Conservation (phyloP, 2,888 invertebrate genomes). For the Patella depressa region DNA sequence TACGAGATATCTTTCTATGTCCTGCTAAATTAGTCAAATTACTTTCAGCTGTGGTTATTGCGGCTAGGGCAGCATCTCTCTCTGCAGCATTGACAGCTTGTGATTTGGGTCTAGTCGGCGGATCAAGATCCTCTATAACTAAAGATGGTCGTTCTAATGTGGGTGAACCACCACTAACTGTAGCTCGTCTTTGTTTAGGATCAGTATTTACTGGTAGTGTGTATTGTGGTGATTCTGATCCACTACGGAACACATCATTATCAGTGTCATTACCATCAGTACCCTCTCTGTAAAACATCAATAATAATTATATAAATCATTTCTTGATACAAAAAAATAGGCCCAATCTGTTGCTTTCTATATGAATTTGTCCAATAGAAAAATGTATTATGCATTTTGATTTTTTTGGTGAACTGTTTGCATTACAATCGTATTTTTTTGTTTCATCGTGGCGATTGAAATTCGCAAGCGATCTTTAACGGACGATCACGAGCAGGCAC, state of each 20-base stretch:
- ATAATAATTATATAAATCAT: neutral
- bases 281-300: constrained; percentile 30
- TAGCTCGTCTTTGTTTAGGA: constrained; percentile 82
- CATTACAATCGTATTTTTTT: neutral
- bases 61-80: constrained; percentile 34
- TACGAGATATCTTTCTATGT: neutral
- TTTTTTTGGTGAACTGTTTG: neutral
- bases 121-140: constrained; percentile 62
- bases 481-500: neutral
- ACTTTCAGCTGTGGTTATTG: constrained; percentile 25
- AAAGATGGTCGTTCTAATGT: constrained; percentile 56
- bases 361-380: neutral
- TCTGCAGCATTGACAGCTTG: constrained; percentile 39
- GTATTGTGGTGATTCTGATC: constrained; percentile 64
- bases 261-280: constrained; percentile 70
- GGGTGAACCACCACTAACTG: constrained; percentile 82
- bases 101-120: constrained; percentile 58
- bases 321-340: neutral
- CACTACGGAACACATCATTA: constrained; percentile 71
- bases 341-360: neutral
- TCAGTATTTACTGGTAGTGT: constrained; percentile 63
- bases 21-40: constrained; percentile 3
- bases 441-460: no score
- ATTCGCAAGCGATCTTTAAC: no score
- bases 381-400: neutral